phyloP scores from a whole-genome alignment of 2,113 vertebrate species.

The Tricholaema leucomelas region DNA sequence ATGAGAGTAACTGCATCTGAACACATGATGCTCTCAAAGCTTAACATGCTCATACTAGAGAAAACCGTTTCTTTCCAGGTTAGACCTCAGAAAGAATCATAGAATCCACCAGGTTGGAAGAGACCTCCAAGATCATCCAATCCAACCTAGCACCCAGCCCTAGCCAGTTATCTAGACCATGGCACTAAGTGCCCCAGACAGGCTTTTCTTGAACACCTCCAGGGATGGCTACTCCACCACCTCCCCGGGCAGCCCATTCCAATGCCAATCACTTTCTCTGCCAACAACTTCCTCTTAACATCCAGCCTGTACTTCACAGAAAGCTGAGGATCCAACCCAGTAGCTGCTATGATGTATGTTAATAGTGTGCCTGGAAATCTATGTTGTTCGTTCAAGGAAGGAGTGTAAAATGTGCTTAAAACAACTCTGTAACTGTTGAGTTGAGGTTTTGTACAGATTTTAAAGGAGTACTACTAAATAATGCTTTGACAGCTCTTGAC shows the following conservation, averaged over 20 bases:
- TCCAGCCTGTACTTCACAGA: too few species aligned
- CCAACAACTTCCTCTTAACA: too few species aligned
- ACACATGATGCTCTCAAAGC: neutral
- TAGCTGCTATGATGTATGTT: neutral
- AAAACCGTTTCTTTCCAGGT: neutral
- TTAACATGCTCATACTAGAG: neutral
- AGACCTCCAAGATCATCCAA: too few species aligned
- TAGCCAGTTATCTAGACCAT: too few species aligned
- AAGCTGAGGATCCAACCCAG: neutral
- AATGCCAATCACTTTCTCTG: too few species aligned
- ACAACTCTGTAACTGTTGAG: neutral
- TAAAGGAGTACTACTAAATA: neutral
- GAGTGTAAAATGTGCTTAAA: neutral
- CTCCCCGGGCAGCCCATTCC: too few species aligned
- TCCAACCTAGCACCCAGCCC: too few species aligned
- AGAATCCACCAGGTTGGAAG: too few species aligned
- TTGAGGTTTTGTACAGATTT: neutral
- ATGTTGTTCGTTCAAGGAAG: neutral
- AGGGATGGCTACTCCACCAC: too few species aligned
- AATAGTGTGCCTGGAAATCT: neutral
- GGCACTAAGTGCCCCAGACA: too few species aligned
- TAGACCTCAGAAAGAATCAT: neutral
- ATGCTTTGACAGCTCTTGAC: neutral
- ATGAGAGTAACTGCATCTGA: neutral
- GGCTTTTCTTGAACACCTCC: too few species aligned